Evolutionary conservation across 2,888 invertebrate genomes (phyloP).

Genomic region (Buathra laborator): DNA sequence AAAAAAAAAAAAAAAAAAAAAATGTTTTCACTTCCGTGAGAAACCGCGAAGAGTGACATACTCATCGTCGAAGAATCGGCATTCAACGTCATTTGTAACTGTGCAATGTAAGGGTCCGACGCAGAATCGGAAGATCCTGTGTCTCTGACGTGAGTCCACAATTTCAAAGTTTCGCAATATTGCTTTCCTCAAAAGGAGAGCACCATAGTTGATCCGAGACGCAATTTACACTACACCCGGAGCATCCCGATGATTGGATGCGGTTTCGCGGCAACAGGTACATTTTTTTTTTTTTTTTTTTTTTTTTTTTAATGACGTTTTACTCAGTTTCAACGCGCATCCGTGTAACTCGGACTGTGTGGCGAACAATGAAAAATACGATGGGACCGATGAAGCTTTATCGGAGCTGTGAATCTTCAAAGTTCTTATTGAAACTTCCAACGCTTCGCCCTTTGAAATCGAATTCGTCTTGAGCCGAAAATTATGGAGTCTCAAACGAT

Average conservation of each 20-base stretch:
- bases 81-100: constrained; percentile 64
- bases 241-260: not conserved
- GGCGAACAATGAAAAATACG: not conserved
- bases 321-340: not conserved
- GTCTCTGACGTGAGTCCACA: constrained; percentile 20
- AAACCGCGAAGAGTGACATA: constrained; percentile 70
- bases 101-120: not conserved
- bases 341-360: not conserved
- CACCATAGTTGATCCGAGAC: constrained; percentile 39
- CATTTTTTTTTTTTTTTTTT: not conserved
- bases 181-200: constrained; percentile 65
- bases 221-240: not conserved
- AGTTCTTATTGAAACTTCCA: not conserved
- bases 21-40: constrained; percentile 79
- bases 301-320: not conserved
- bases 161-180: constrained; percentile 71
- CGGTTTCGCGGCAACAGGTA: not conserved
- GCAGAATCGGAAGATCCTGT: constrained; percentile 63
- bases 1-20: constrained; percentile 24
- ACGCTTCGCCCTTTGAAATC: too few species aligned
- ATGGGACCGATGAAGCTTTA: not conserved
- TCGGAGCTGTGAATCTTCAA: not conserved
- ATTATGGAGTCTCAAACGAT: too few species aligned
- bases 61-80: constrained; percentile 77
- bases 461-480: too few species aligned